A percentile compares a stretch with the other conserved stretches of the same genome.
phyloP scores from a whole-genome alignment of 92 coral and sea anemone genomes.

The Zoanthus solanderi region DNA sequence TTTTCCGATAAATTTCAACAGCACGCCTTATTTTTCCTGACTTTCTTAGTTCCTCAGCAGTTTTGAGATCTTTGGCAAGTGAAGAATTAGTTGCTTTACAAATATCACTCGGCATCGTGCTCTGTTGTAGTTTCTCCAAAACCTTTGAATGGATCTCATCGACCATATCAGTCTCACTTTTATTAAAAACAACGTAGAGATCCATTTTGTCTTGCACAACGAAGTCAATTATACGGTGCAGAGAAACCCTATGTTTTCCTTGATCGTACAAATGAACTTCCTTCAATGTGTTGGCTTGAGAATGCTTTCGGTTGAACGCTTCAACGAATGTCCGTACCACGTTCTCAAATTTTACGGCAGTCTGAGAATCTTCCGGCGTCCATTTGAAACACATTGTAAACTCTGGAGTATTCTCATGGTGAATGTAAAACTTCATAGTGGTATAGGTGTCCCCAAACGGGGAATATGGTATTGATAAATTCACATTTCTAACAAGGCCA shows the following conservation, averaged over 20 bases:
- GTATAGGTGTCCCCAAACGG: not conserved
- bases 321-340: slow-evolving; percentile 39
- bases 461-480: not conserved
- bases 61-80: not conserved
- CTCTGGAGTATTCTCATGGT: slow-evolving; percentile 60
- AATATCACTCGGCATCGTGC: not conserved
- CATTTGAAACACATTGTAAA: slow-evolving; percentile 61
- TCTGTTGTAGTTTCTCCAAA: not conserved
- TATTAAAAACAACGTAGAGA: slow-evolving; percentile 47
- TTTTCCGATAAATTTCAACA: slow-evolving; percentile 43
- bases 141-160: slow-evolving; percentile 1
- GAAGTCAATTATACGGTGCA: slow-evolving; percentile 23
- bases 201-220: slow-evolving; percentile 59
- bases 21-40: slow-evolving; percentile 50
- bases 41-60: slow-evolving; percentile 29
- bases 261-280: slow-evolving; percentile 35
- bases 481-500: too few species aligned
- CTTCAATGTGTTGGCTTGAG: slow-evolving; percentile 15
- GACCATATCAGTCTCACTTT: not conserved
- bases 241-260: slow-evolving; percentile 24
- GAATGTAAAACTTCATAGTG: slow-evolving; percentile 63
- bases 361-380: slow-evolving; percentile 24
- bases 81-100: slow-evolving; percentile 1
- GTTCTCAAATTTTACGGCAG: slow-evolving; percentile 39
- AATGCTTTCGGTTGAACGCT: slow-evolving; percentile 44